Base-by-base conservation (phyloP, 2,113 vertebrate genomes). In the Cyanoramphus novaezelandiae region DNA sequence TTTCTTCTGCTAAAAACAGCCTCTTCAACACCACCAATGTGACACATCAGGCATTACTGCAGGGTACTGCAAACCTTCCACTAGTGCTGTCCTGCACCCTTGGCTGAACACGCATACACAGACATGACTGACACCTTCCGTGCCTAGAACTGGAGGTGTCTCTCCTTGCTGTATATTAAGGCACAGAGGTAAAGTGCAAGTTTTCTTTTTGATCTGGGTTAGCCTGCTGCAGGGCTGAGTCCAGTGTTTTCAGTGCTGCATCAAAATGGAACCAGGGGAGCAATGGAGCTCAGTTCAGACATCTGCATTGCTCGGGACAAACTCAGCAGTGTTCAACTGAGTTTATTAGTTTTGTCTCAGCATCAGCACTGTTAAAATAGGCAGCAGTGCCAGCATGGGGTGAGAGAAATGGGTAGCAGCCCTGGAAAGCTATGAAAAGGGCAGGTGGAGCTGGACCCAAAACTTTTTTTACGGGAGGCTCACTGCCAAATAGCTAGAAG, bases 391-490 rank as follows among this genome's bases (percentile, higher is more conserved):
- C 89, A 89, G 77, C 91, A 75, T 41, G 57, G 65, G 86, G 33
- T 68, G 74, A 82, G 52, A 60, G 52, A 37, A 91, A 52, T 18
- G 62, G 84, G 86, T 89, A 92, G 72, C 60, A 91, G 65, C 55
- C 88, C 69, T 95, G 69, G 62, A 89, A 92, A 76, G 65, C 74
- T 76, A 18, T 79, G 67, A 86, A 84, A 83, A 79, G 83, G 47
- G 89, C 93, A 95, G 93, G 89, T 76, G 89, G 89, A 92, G 86
- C 82, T 87, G 77, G 74, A 93, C 65, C 23, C 65, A 62, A 72
- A 84, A 47, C 24, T 50, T 68, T 89, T 97, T 92, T 86, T 41
- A 81, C 47, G 62, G 24, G 50, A 91, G 65, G 62, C 47, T 84
- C 3, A 23, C 50, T 84, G 94, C 93, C 94, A 95, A 93, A 84